Conservation (phyloP, 2,888 invertebrate species). For the Cephus spinipes region DNA sequence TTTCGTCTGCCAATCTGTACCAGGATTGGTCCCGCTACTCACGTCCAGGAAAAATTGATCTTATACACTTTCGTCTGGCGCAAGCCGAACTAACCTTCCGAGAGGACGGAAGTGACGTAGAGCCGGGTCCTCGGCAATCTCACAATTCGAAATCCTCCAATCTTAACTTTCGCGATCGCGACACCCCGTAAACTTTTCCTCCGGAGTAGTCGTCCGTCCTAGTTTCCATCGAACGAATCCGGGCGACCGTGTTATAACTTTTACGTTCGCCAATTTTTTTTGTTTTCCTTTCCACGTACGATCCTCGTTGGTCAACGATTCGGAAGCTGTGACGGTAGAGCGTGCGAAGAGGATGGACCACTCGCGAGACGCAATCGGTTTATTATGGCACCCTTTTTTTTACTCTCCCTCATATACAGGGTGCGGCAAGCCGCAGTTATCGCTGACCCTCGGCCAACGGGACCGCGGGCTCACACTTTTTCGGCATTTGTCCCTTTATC, state of each 20-base stretch:
- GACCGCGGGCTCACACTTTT: constrained; percentile 19
- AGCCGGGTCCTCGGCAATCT: too few species aligned
- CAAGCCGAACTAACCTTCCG: too few species aligned
- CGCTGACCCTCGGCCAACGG: background rate
- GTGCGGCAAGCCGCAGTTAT: background rate
- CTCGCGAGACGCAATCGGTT: background rate
- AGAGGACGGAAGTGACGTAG: too few species aligned
- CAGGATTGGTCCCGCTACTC: background rate
- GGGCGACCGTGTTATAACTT: constrained; percentile 21
- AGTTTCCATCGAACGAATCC: constrained; percentile 16
- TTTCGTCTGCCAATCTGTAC: too few species aligned
- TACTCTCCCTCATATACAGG: background rate
- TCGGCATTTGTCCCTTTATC: constrained; percentile 36
- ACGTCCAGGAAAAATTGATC: constrained; percentile 1
- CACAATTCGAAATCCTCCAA: too few species aligned
- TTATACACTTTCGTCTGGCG: background rate
- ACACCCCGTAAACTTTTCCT: too few species aligned
- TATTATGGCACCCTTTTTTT: background rate
- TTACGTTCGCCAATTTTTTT: constrained; percentile 16
- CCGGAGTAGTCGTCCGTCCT: too few species aligned
- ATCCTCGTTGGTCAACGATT: background rate
- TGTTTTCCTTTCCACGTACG: constrained; percentile 6
- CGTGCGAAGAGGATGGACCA: background rate
- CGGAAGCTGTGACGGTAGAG: background rate
- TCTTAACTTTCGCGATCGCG: too few species aligned